Evolutionary conservation across 2,113 vertebrate species (phyloP).

Genomic region (Leptosomus discolor): DNA sequence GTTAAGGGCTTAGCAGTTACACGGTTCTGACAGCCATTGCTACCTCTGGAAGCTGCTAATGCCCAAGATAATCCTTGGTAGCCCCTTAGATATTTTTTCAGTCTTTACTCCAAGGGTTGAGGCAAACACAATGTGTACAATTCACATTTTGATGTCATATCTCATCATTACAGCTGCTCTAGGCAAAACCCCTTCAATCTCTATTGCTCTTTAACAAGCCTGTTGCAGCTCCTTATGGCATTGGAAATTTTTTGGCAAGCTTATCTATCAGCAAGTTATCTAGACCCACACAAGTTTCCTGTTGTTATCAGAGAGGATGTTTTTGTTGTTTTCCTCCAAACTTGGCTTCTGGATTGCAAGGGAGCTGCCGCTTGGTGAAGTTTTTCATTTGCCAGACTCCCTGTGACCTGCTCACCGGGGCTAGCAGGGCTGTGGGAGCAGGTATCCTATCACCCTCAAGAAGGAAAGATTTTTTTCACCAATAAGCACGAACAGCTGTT

Average conservation of each 20-base stretch:
- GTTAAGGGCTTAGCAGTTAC: neutral
- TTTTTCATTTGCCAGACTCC: neutral
- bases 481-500: neutral
- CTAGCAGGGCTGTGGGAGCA: neutral
- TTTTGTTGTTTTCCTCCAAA: neutral
- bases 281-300: constrained; percentile 7
- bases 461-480: neutral
- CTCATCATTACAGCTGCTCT: neutral
- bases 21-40: rapidly evolving
- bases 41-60: neutral
- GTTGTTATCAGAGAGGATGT: neutral
- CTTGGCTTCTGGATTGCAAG: neutral
- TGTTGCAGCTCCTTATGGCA: neutral
- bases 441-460: neutral
- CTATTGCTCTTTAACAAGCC: neutral
- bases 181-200: neutral
- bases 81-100: neutral
- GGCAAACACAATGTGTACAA: neutral
- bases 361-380: neutral
- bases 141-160: neutral
- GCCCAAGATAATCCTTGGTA: neutral
- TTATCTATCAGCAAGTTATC: neutral
- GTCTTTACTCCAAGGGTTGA: neutral
- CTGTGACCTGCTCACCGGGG: neutral
- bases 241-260: neutral